Conservation (phyloP, 2,888 invertebrate species). For the Chloromyia formosa region DNA sequence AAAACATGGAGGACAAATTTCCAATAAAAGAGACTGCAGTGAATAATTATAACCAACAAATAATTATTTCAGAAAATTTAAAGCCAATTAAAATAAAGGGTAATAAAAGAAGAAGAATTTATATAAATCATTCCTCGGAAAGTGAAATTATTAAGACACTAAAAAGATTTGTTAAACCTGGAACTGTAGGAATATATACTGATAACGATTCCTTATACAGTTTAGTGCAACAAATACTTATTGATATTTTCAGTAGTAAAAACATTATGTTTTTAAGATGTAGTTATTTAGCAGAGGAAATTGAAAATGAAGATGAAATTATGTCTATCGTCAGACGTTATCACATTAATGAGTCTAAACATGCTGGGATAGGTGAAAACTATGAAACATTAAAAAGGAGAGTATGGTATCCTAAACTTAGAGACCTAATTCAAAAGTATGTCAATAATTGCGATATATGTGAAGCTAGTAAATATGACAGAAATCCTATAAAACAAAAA, state of each 20-base stretch:
- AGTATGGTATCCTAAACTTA: conserved; percentile 61
- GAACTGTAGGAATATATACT: not conserved
- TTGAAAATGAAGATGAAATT: not conserved
- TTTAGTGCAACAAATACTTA: not conserved
- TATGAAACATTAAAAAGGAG: conserved; percentile 72
- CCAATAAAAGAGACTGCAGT: not conserved
- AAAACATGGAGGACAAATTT: not conserved
- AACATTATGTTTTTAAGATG: not conserved
- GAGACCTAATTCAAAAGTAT: not conserved
- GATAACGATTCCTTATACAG: not conserved
- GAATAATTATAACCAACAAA: conserved; percentile 7
- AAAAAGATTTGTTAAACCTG: not conserved
- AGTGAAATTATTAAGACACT: not conserved
- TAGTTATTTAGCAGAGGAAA: not conserved
- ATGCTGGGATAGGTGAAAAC: conserved; percentile 63
- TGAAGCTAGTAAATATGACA: not conserved
- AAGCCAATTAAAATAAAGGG: not conserved
- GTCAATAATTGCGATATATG: conserved; percentile 20
- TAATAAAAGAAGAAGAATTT: conserved; percentile 5
- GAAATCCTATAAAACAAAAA: conserved; percentile 21
- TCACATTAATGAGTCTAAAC: not conserved
- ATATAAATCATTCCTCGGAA: not conserved
- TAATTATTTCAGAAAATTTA: not conserved
- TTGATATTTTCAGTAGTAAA: not conserved
- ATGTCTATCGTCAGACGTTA: not conserved